These are phyloP conservation scores for Charina bottae DNA, from an alignment of 2,113 vertebrate genomes.

Conservation along the genomic window DNA sequence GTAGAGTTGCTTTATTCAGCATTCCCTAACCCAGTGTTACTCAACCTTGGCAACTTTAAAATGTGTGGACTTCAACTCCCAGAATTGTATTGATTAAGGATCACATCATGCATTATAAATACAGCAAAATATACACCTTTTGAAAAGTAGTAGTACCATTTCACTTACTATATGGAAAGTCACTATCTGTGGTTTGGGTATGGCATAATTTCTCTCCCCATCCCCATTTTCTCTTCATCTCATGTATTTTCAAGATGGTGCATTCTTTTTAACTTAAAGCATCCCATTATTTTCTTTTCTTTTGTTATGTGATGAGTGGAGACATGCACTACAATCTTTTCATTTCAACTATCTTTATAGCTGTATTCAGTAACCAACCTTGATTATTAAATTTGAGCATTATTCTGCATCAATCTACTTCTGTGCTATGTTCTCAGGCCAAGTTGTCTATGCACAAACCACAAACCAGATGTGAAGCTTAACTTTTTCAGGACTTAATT, in stretches of 20 bases:
- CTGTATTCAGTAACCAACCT: conserved; percentile 61
- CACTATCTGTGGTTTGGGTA: conserved; percentile 16
- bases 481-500: conserved; percentile 62
- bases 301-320: conserved; percentile 55
- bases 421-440: conserved; percentile 69
- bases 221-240: conserved; percentile 51
- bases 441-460: conserved; percentile 61
- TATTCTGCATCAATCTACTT: conserved; percentile 59
- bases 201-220: conserved; percentile 21
- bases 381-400: conserved; percentile 70
- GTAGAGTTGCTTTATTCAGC: too few relatives aligned
- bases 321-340: conserved; percentile 60
- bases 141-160: conserved; percentile 5
- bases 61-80: background rate
- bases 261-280: conserved; percentile 36
- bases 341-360: conserved; percentile 63
- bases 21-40: background rate
- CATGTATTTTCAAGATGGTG: conserved; percentile 37
- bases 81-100: background rate
- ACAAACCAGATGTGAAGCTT: conserved; percentile 71
- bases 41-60: background rate
- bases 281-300: conserved; percentile 53
- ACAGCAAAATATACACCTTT: conserved; percentile 38
- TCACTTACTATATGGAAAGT: background rate
- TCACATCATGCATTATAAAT: background rate